These are phyloP conservation scores for Dastarcus helophoroides DNA, from an alignment of 2,888 invertebrate species.

Conservation along the genomic window DNA sequence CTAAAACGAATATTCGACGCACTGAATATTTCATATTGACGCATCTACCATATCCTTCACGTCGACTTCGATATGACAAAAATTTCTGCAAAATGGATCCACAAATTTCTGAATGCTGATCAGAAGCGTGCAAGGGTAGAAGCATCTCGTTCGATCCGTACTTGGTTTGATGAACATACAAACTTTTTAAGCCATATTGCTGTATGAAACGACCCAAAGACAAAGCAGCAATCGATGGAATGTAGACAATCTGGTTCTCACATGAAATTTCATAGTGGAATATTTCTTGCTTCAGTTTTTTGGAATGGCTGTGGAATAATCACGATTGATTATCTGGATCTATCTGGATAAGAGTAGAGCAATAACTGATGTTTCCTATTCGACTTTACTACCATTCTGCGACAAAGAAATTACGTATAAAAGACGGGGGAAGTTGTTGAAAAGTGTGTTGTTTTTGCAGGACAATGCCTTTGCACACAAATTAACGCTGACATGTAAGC, in stretches of 20 bases:
- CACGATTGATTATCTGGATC: too few species aligned
- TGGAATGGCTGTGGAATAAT: conserved; percentile 6
- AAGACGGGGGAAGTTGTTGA: conserved; percentile 3
- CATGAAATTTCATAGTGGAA: conserved; percentile 4
- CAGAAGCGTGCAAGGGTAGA: conserved; percentile 5
- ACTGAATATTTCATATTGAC: conserved; percentile 1
- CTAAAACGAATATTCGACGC: conserved; percentile 1
- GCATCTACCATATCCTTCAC: neutral
- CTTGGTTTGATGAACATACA: neutral
- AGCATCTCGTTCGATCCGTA: conserved; percentile 2
- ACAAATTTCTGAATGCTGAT: neutral
- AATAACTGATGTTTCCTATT: conserved; percentile 9
- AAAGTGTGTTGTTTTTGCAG: conserved; percentile 1
- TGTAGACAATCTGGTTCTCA: conserved; percentile 1
- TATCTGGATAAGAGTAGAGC: conserved; percentile 6
- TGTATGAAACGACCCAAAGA: conserved; percentile 4
- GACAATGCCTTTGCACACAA: too few species aligned
- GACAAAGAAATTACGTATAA: conserved; percentile 2
- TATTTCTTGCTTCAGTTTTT: conserved; percentile 5
- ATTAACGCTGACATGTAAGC: too few species aligned
- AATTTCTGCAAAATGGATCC: too few species aligned
- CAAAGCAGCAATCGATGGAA: conserved; percentile 5
- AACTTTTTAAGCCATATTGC: conserved; percentile 3
- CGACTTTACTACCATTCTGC: conserved; percentile 6
- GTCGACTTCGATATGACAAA: conserved; percentile 6